Percentiles rank a stretch among this genome's conserved stretches.
Conservation (phyloP, 2,888 invertebrate genomes). For the Smittia aterrima region DNA sequence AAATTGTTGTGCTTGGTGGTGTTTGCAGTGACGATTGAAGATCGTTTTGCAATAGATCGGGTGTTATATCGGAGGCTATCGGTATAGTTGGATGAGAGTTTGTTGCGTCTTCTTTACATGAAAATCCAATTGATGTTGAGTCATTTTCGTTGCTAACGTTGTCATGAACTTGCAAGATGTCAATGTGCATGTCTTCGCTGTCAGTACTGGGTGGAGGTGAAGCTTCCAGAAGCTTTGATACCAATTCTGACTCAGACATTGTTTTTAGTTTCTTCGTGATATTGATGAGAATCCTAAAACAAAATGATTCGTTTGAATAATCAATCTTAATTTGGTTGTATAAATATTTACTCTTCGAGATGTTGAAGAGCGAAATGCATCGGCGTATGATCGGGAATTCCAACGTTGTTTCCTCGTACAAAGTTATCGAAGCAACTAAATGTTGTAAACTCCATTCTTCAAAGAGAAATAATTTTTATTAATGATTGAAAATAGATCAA, state of each 20-base stretch:
- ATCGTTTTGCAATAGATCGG: conserved; percentile 22
- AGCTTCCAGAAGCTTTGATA: conserved; percentile 23
- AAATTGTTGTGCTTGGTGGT: conserved; percentile 43
- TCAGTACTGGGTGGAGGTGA: conserved; percentile 28
- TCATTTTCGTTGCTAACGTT: conserved; percentile 52
- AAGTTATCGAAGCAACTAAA: conserved; percentile 89
- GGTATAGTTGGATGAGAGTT: conserved; percentile 43
- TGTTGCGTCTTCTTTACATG: conserved; percentile 44
- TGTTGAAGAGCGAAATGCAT: conserved; percentile 72
- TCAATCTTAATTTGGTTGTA: conserved; percentile 14
- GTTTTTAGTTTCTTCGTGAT: conserved; percentile 59
- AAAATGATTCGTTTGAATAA: conserved; percentile 9
- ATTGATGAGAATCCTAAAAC: conserved; percentile 59
- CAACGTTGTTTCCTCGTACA: conserved; percentile 74
- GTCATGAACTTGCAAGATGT: conserved; percentile 59
- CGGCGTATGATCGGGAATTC: conserved; percentile 77
- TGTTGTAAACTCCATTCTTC: conserved; percentile 76
- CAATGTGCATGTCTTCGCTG: conserved; percentile 58
- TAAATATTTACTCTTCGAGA: conserved; percentile 61
- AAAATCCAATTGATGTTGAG: conserved; percentile 45
- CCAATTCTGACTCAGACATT: conserved; percentile 59
- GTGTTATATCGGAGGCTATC: conserved; percentile 38
- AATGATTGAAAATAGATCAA: conserved; percentile 20
- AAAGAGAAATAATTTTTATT: conserved; percentile 44
- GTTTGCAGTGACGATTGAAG: conserved; percentile 41